Evolutionary conservation across 2,797 vertebrate species (phyloP).

Genomic region (Staurois parvus): DNA sequence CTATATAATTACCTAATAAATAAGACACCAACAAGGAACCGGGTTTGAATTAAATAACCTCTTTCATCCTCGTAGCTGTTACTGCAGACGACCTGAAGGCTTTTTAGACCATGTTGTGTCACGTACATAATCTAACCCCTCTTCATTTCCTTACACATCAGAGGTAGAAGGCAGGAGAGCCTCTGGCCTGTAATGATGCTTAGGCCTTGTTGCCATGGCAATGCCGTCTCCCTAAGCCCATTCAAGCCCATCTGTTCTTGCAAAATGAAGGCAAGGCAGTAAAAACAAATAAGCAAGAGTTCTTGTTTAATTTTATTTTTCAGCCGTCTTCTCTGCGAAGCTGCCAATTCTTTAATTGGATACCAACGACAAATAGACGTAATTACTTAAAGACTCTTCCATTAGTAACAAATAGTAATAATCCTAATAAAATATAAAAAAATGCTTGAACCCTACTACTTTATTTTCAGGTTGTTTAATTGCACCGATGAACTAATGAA

Average conservation of each 20-base stretch:
- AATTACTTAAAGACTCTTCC: neutral
- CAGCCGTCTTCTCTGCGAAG: constrained; percentile 13
- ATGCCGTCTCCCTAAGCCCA: constrained; percentile 48
- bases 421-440: neutral
- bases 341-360: constrained; percentile 36
- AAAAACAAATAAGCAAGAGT: constrained; percentile 48
- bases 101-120: constrained; percentile 11
- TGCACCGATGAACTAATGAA: constrained; percentile 20
- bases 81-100: constrained; percentile 1
- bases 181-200: constrained; percentile 55
- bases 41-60: neutral
- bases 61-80: neutral
- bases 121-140: constrained; percentile 28
- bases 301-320: constrained; percentile 42
- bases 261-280: constrained; percentile 43
- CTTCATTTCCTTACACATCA: constrained; percentile 35
- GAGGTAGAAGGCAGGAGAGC: constrained; percentile 52
- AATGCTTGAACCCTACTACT: neutral
- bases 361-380: constrained; percentile 7
- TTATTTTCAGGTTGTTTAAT: constrained; percentile 18
- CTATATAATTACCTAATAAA: constrained; percentile 1
- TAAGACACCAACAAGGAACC: neutral
- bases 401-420: constrained; percentile 15
- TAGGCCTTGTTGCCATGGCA: constrained; percentile 51
- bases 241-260: constrained; percentile 56